Evolutionary conservation across 2,888 invertebrate species (phyloP).

Genomic region (Agrotis puta): DNA sequence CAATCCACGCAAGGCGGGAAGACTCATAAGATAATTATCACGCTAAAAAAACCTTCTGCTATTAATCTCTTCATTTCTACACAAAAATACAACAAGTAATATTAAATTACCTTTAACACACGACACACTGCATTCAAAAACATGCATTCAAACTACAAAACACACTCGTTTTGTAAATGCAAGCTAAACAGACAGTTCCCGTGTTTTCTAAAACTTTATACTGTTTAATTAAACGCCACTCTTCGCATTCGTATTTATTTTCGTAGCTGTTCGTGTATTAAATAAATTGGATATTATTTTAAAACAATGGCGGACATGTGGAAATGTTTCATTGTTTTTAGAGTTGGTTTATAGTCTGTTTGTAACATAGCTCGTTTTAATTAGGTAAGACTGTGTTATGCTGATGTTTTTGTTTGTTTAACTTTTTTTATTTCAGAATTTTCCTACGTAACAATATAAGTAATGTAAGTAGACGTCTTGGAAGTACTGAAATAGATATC

Average conservation of each 20-base stretch:
- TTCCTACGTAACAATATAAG: not conserved
- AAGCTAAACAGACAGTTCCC: conserved; percentile 47
- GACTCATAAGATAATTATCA: too few relatives aligned
- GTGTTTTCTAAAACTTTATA: conserved; percentile 70
- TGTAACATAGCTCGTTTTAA: conserved; percentile 29
- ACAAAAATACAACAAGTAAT: not conserved
- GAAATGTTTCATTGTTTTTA: conserved; percentile 39
- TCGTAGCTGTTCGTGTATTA: conserved; percentile 72
- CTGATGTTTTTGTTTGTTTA: not conserved
- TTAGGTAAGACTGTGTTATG: conserved; percentile 19
- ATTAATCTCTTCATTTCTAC: not conserved
- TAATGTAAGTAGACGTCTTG: too few relatives aligned
- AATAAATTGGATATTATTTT: conserved; percentile 79
- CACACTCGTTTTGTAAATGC: conserved; percentile 25
- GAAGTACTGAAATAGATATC: too few relatives aligned
- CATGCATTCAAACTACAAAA: conserved; percentile 16
- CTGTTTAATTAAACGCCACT: conserved; percentile 79
- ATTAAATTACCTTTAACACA: conserved; percentile 42
- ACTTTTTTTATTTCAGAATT: too few relatives aligned
- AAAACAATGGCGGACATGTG: conserved; percentile 54
- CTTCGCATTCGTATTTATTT: conserved; percentile 67
- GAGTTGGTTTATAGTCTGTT: not conserved
- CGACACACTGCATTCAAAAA: conserved; percentile 15
- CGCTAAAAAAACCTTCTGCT: too few relatives aligned
- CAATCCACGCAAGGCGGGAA: too few relatives aligned